Base-by-base conservation (phyloP, 1,140 invertebrate species). In the Drosophila simulans region DNA sequence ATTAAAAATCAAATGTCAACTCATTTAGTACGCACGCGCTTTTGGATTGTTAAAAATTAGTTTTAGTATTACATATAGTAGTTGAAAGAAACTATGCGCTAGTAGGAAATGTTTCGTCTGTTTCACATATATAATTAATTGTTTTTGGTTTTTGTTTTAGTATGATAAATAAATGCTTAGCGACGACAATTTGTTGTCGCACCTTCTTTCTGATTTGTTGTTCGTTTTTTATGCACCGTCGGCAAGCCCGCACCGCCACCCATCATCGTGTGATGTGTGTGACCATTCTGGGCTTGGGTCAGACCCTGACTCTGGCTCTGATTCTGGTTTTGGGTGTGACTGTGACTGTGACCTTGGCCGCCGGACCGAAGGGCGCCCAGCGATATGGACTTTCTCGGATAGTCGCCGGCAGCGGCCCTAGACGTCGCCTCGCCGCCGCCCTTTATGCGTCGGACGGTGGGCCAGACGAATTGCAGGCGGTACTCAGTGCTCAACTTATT, bases 391-490 rank as follows among this genome's bases (percentile, higher is more conserved):
- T 97, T 97, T 91, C 95, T 93, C 17, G 96, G 96, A 13, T 94
- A 92, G 52, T 93, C 93, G 45, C 92, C 93, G 66, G 92, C 93
- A 86, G 83, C 83, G 56, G 80, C 84, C 69, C 68, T 84, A 80
- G 83, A 71, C 75, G 88, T 83, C 65, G 92, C 92, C 37, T 92
- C 93, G 55, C 93, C 90, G 68, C 92, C 91, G 71, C 92, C 85
- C 58, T 92, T 90, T 80, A 92, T 88, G 73, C 93, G 93, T 39
- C 93, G 94, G 60, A 95, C 95, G 89, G 95, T 95, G 77, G 96
- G 96, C 96, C 96, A 97, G 65, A 96, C 96, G 93, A 97, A 97
- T 94, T 97, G 96, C 84, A 97, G 94, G 75, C 96, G 94, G 93
- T 97, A 97, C 93, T 97, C 97, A 73, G 96, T 97, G 93, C 96